Evolutionary conservation across 1,140 invertebrate genomes (phyloP).

Genomic region (Probaryconus sp.): DNA sequence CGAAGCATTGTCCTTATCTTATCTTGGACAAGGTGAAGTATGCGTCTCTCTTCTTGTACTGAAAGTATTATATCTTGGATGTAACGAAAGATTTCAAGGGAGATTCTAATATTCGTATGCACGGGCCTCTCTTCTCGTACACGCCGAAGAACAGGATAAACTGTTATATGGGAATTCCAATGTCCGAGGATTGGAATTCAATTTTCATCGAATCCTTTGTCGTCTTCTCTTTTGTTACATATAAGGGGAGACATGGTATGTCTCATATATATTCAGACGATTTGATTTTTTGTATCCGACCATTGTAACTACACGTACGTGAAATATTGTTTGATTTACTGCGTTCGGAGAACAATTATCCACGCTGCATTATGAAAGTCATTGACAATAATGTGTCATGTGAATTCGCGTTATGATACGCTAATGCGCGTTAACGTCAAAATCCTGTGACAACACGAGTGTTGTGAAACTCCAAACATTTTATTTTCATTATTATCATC

Average conservation of each 20-base stretch:
- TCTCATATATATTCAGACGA: background rate
- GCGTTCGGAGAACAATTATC: too few relatives aligned
- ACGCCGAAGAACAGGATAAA: background rate
- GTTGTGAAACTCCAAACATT: too few relatives aligned
- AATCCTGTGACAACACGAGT: too few relatives aligned
- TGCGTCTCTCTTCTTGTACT: conserved; percentile 28
- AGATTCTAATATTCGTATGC: conserved; percentile 22
- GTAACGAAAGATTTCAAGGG: conserved; percentile 19
- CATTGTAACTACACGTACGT: background rate
- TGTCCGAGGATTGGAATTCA: conserved; percentile 9
- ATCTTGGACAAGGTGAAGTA: conserved; percentile 36
- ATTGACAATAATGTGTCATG: too few relatives aligned
- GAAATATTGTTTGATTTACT: too few relatives aligned
- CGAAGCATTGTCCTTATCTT: conserved; percentile 52
- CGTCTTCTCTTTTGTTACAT: conserved; percentile 4
- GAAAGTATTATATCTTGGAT: conserved; percentile 22
- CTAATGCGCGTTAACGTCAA: too few relatives aligned
- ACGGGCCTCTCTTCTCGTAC: conserved; percentile 1
- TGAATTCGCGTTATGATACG: too few relatives aligned
- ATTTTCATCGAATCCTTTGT: conserved; percentile 25
- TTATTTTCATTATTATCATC: too few relatives aligned
- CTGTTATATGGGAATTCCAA: conserved; percentile 13
- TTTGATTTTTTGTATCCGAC: background rate
- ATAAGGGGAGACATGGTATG: background rate
- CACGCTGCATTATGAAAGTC: too few relatives aligned